phyloP scores from a whole-genome alignment of 2,888 invertebrate species.

The Papilio demoleus region DNA sequence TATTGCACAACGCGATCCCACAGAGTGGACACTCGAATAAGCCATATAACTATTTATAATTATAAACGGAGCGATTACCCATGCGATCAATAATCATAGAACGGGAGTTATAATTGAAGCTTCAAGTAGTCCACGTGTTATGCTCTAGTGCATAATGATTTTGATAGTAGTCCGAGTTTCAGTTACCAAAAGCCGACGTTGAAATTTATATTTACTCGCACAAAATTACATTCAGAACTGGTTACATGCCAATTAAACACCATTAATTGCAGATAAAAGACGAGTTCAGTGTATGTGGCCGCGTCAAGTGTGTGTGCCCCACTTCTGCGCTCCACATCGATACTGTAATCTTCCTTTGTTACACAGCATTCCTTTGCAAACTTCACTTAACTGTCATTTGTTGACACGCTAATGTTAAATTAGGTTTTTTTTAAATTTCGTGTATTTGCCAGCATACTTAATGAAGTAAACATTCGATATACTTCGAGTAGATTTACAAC shows the following conservation, averaged over 20 bases:
- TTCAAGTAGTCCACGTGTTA: constrained; percentile 34
- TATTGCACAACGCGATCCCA: constrained; percentile 66
- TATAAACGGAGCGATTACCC: constrained; percentile 58
- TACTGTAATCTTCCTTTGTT: constrained; percentile 55
- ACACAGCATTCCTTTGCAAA: constrained; percentile 53
- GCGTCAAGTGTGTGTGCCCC: constrained; percentile 55
- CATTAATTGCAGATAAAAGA: constrained; percentile 38
- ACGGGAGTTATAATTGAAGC: constrained; percentile 43
- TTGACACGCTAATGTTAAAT: neutral
- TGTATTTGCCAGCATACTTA: neutral
- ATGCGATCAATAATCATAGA: constrained; percentile 61
- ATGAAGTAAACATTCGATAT: neutral
- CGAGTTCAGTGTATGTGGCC: constrained; percentile 44
- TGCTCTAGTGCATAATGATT: constrained; percentile 25
- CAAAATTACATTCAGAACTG: constrained; percentile 32
- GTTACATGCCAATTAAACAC: constrained; percentile 31
- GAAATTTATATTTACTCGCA: constrained; percentile 28
- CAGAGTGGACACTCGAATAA: constrained; percentile 54
- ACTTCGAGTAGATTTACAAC: constrained; percentile 10
- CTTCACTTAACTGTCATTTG: constrained; percentile 50
- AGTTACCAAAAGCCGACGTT: constrained; percentile 3
- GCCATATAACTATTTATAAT: constrained; percentile 45
- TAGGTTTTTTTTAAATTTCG: neutral
- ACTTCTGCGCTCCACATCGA: constrained; percentile 69
- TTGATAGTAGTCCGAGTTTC: neutral